Evolutionary conservation across 2,113 vertebrate genomes (phyloP).

Genomic region (Tragelaphus strepsiceros): DNA sequence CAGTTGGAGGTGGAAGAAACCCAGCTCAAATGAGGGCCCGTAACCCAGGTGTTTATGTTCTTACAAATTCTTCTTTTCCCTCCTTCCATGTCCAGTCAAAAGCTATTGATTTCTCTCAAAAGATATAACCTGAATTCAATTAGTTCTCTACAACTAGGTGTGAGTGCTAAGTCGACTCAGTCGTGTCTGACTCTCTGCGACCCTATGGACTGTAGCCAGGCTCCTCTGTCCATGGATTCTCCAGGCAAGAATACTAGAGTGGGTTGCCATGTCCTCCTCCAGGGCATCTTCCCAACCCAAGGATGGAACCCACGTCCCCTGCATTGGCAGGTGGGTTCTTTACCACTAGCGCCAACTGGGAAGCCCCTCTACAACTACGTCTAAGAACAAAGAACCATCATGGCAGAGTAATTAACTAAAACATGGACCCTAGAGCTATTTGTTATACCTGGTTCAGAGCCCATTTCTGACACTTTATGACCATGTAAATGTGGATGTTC

Average conservation of each 20-base stretch:
- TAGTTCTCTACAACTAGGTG: background rate
- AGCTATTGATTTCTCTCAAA: background rate
- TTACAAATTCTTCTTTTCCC: background rate
- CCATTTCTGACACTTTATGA: background rate
- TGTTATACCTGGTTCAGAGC: background rate
- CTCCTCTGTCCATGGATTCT: background rate
- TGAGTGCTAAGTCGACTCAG: background rate
- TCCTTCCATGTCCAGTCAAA: background rate
- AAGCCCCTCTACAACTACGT: background rate
- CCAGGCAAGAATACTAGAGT: background rate
- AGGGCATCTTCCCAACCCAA: background rate
- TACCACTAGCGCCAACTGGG: background rate
- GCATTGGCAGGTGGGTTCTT: background rate
- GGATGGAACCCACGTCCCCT: background rate
- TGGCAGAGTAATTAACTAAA: background rate
- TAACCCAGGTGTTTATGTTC: no score
- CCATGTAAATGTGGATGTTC: background rate
- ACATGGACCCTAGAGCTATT: background rate
- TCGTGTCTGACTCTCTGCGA: background rate
- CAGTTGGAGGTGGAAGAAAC: background rate
- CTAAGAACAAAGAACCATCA: background rate
- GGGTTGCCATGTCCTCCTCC: background rate
- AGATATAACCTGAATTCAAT: background rate
- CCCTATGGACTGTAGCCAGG: background rate
- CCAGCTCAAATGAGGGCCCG: background rate